phyloP scores from a whole-genome alignment of 2,888 invertebrate genomes.

The Buathra laborator region DNA sequence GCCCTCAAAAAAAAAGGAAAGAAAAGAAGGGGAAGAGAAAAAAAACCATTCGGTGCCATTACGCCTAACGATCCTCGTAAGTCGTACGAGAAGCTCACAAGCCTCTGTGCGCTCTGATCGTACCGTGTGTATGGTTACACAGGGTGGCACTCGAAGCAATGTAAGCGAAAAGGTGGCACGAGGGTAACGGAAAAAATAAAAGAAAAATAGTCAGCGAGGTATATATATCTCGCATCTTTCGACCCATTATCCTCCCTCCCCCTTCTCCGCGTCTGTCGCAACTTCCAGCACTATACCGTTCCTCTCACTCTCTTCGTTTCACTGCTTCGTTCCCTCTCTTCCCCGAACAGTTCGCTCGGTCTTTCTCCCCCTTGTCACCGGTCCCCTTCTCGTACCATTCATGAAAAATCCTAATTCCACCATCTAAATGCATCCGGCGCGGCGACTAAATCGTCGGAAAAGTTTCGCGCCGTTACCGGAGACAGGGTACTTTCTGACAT shows the following conservation, averaged over 20 bases:
- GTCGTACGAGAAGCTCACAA: slow-evolving; percentile 64
- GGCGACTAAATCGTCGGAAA: slow-evolving; percentile 74
- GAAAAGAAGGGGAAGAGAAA: slow-evolving; percentile 34
- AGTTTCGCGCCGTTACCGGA: slow-evolving; percentile 72
- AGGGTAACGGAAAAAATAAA: slow-evolving; percentile 6
- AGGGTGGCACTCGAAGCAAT: not conserved
- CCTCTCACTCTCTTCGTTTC: slow-evolving; percentile 10
- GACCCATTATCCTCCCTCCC: slow-evolving; percentile 68
- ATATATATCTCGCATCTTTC: slow-evolving; percentile 67
- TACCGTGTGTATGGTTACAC: slow-evolving; percentile 14
- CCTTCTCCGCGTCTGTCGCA: slow-evolving; percentile 3
- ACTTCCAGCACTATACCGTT: not conserved
- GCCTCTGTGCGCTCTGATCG: not conserved
- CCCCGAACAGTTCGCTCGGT: slow-evolving; percentile 25
- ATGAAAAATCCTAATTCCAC: slow-evolving; percentile 79
- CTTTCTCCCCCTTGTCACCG: slow-evolving; percentile 32
- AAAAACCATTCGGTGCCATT: slow-evolving; percentile 72
- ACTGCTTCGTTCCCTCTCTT: slow-evolving; percentile 29
- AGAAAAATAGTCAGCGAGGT: slow-evolving; percentile 14
- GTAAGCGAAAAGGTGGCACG: not conserved
- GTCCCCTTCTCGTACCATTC: slow-evolving; percentile 63
- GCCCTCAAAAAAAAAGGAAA: slow-evolving; percentile 37
- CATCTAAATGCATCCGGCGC: slow-evolving; percentile 80
- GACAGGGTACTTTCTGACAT: slow-evolving; percentile 76
- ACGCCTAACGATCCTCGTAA: slow-evolving; percentile 74